phyloP scores from a whole-genome alignment of 2,113 vertebrate genomes.

The Plecturocebus donacophilus region DNA sequence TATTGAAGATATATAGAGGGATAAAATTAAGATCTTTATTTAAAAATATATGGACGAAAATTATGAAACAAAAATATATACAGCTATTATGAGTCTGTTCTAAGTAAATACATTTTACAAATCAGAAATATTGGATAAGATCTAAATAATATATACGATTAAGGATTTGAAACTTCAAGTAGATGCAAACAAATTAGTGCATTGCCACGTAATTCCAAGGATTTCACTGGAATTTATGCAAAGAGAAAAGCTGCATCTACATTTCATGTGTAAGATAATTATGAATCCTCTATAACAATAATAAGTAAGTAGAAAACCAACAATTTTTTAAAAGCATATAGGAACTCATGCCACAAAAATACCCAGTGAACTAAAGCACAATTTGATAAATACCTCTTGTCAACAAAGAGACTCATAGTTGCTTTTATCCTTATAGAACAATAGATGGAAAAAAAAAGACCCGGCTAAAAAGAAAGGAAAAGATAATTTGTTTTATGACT shows the following conservation, averaged over 20 bases:
- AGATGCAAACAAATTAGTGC: neutral
- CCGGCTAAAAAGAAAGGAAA: neutral
- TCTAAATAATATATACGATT: neutral
- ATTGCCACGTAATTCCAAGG: neutral
- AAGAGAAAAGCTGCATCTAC: neutral
- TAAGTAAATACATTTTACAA: neutral
- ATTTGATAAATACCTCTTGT: neutral
- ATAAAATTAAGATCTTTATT: neutral
- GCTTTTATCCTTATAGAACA: neutral
- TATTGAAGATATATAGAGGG: neutral
- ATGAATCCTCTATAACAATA: neutral
- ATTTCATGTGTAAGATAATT: neutral
- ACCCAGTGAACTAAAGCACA: neutral
- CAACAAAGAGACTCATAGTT: neutral
- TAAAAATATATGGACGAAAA: neutral
- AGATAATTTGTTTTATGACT: neutral
- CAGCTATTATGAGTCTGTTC: neutral
- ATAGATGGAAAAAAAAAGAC: neutral
- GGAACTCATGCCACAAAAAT: neutral
- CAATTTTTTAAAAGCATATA: neutral
- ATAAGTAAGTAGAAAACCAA: neutral
- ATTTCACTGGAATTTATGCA: neutral
- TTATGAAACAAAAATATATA: neutral
- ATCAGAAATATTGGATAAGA: neutral
- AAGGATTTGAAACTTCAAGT: neutral